A percentile compares a stretch with the other conserved stretches of the same genome.
Conservation (phyloP, 2,888 invertebrate species). For the Agrypnus murinus region DNA sequence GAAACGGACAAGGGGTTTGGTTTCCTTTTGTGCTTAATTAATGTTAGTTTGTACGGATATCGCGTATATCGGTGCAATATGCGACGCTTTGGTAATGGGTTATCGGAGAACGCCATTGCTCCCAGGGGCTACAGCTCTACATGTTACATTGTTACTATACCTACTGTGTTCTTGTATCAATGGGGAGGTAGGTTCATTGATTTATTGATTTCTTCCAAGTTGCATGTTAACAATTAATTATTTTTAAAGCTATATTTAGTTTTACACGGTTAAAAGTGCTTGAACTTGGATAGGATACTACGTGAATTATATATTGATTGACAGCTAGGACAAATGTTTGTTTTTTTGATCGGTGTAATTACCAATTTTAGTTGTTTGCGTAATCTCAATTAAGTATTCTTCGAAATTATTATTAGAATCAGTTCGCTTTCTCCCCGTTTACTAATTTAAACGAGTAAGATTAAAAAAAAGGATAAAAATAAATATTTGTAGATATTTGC, state of each 20-base stretch:
- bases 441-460: no score
- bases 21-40: constrained; percentile 38
- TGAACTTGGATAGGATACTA: not conserved
- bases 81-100: constrained; percentile 7
- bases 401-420: no score
- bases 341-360: no score
- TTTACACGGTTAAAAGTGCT: not conserved
- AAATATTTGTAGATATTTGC: no score
- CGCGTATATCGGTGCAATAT: constrained; percentile 30
- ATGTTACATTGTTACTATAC: not conserved
- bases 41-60: constrained; percentile 33
- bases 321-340: constrained; percentile 8
- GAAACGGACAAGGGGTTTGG: constrained; percentile 22
- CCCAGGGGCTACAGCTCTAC: not conserved
- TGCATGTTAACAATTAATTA: constrained; percentile 5
- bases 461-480: no score
- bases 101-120: constrained; percentile 1
- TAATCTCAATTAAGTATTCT: no score
- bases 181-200: not conserved
- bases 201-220: constrained; percentile 7
- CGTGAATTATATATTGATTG: constrained; percentile 1
- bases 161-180: not conserved
- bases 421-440: no score
- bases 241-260: constrained; percentile 1
- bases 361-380: no score